Evolutionary conservation across 2,888 invertebrate genomes (phyloP).

Genomic region (Pristionchus japonicus): DNA sequence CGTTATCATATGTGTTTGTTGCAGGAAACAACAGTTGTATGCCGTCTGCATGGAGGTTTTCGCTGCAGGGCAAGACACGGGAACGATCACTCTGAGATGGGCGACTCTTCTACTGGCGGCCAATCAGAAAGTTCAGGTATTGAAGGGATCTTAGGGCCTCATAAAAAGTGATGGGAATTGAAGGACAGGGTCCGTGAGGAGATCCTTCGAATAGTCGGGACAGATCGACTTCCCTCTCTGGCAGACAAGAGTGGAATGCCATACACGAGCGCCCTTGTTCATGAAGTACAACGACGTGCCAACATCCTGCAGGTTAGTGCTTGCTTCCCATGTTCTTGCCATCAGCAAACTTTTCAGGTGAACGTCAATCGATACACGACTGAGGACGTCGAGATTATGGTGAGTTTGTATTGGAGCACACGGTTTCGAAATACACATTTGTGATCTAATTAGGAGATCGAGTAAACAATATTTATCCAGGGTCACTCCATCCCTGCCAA

Average conservation of each 20-base stretch:
- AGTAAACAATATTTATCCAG: neutral
- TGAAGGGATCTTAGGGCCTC: no score
- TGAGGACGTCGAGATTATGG: neutral
- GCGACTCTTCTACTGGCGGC: neutral
- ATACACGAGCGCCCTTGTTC: neutral
- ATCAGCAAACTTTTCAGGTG: neutral
- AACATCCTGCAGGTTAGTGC: constrained; percentile 1
- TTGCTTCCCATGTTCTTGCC: neutral
- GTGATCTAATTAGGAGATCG: neutral
- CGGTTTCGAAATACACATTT: neutral
- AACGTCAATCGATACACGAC: neutral
- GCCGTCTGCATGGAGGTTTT: constrained; percentile 3
- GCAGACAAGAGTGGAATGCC: neutral
- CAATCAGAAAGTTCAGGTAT: neutral
- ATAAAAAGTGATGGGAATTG: neutral
- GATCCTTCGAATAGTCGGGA: constrained; percentile 9
- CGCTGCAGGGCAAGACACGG: constrained; percentile 4
- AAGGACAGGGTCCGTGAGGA: constrained; percentile 32
- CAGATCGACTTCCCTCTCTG: constrained; percentile 17
- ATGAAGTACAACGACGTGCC: constrained; percentile 37
- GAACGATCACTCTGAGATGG: neutral
- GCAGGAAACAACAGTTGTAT: neutral
- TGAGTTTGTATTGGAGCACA: no score
- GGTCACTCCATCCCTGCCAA: neutral
- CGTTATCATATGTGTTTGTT: neutral